Percentiles rank a stretch among this genome's conserved stretches.
Conservation (phyloP, 1,140 invertebrate genomes). For the Formica selysi region DNA sequence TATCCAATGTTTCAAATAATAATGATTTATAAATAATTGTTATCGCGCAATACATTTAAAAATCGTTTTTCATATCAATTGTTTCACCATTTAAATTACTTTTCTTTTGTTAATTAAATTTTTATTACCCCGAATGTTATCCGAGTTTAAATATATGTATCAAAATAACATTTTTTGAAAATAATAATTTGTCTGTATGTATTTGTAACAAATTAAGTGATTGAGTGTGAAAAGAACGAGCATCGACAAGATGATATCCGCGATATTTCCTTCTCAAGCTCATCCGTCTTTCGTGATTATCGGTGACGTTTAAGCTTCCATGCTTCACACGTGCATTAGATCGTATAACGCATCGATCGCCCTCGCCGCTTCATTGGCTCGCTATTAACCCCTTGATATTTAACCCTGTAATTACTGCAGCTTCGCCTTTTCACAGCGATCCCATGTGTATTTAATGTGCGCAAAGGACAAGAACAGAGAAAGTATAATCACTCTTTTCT, state of each 20-base stretch:
- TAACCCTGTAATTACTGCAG: conserved; percentile 83
- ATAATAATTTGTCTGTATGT: neutral
- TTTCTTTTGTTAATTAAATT: neutral
- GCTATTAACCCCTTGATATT: conserved; percentile 83
- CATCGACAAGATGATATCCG: neutral
- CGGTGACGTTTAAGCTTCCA: conserved; percentile 42
- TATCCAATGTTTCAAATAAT: neutral
- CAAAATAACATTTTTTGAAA: neutral
- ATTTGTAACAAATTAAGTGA: conserved; percentile 11
- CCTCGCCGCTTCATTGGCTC: conserved; percentile 78
- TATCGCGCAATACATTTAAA: neutral
- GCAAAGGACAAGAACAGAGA: conserved; percentile 19
- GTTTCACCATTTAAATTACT: neutral
- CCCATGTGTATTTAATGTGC: conserved; percentile 16
- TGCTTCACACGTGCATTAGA: conserved; percentile 34
- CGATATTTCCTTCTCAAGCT: conserved; percentile 49
- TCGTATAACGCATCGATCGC: conserved; percentile 46
- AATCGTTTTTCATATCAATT: neutral
- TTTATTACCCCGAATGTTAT: conserved; percentile 1
- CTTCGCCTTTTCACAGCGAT: conserved; percentile 64
- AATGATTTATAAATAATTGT: conserved; percentile 8
- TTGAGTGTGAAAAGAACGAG: neutral
- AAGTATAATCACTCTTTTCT: neutral
- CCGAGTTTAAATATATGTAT: neutral
- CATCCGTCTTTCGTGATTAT: conserved; percentile 55